Base-by-base conservation (phyloP, 2,888 invertebrate genomes). In the Dicycla oo region DNA sequence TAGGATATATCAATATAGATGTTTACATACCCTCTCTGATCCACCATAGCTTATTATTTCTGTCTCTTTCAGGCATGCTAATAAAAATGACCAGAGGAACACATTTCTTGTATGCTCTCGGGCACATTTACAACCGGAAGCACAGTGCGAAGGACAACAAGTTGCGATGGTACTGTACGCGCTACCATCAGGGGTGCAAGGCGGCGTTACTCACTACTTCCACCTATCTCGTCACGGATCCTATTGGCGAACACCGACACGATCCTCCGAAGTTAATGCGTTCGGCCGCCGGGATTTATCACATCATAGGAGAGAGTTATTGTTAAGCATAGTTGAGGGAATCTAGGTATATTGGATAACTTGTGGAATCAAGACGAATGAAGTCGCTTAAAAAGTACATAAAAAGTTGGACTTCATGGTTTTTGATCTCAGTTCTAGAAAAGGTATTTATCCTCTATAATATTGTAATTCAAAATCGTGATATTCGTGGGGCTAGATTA, bases 111-210 rank as follows among this genome's bases (percentile, higher is more conserved):
- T 43, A 53, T 15, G 78, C 34, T 51, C 20, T 30, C n/a, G 65
- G 61, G 2, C n/a, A 78, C 13, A 15, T 71, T 26, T 78, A 62
- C 34, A 76, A 76, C 57, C 61, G 78, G 1, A 78, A 51, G 26
- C 65, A 61, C n/a, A 78, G 30, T 34, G 60, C 67, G 4, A 73
- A 58, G 38, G 43, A 66, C 49, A 62, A 67, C 10, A 63, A 60
- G 30, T 26, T 54, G n/a, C 66, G 73, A 8, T 78, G 73, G 79
- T 68, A 78, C 60, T 82, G 82, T 43, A 66, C 62, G 13, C 68
- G 66, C 30, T 82, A 82, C 72, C 79, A 82, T 26, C 71, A 65
- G 15, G 80, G 81, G 0, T 81, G 81, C 30, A 78, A 57, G 51
- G 84, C 80, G 0, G 78, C 73, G 0, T 56, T 84, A 6, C 13